These are phyloP conservation scores for Struthio camelus DNA, from an alignment of 2,113 vertebrate species.

Conservation along the genomic window DNA sequence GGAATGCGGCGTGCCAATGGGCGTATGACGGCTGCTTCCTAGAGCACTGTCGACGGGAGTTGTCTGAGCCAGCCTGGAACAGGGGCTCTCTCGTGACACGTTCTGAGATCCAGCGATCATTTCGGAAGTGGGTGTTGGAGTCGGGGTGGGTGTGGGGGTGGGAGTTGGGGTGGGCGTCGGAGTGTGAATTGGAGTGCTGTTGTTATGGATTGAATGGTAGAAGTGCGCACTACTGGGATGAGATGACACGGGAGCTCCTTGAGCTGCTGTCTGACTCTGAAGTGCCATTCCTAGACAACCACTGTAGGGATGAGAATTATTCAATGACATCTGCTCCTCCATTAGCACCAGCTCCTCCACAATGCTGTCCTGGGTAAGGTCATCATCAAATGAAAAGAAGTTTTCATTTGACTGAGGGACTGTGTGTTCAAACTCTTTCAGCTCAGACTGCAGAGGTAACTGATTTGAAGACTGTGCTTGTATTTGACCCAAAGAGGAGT, in stretches of 20 bases:
- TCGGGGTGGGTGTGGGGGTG: slow-evolving; percentile 87
- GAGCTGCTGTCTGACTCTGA: slow-evolving; percentile 78
- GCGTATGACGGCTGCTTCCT: slow-evolving; percentile 93
- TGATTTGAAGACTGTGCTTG: slow-evolving; percentile 81
- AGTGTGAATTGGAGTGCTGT: slow-evolving; percentile 87
- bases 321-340: slow-evolving; percentile 98
- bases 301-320: slow-evolving; percentile 82
- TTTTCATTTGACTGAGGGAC: slow-evolving; percentile 87
- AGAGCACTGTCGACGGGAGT: slow-evolving; percentile 93
- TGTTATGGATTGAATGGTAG: slow-evolving; percentile 85
- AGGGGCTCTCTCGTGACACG: slow-evolving; percentile 90
- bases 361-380: slow-evolving; percentile 98
- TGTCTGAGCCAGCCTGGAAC: slow-evolving; percentile 85
- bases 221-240: slow-evolving; percentile 80
- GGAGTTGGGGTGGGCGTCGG: slow-evolving; percentile 84
- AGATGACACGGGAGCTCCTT: slow-evolving; percentile 76
- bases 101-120: slow-evolving; percentile 86
- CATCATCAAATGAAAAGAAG: slow-evolving; percentile 95
- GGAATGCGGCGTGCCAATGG: slow-evolving; percentile 92
- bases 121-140: slow-evolving; percentile 90
- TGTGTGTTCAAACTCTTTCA: slow-evolving; percentile 87
- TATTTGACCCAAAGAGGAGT: slow-evolving; percentile 76
- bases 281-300: slow-evolving; percentile 83
- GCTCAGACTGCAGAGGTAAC: slow-evolving; percentile 82
- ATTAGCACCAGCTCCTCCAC: slow-evolving; percentile 98